Evolutionary conservation across 1,140 invertebrate species (phyloP).

Genomic region (Drosophila fuyamai): DNA sequence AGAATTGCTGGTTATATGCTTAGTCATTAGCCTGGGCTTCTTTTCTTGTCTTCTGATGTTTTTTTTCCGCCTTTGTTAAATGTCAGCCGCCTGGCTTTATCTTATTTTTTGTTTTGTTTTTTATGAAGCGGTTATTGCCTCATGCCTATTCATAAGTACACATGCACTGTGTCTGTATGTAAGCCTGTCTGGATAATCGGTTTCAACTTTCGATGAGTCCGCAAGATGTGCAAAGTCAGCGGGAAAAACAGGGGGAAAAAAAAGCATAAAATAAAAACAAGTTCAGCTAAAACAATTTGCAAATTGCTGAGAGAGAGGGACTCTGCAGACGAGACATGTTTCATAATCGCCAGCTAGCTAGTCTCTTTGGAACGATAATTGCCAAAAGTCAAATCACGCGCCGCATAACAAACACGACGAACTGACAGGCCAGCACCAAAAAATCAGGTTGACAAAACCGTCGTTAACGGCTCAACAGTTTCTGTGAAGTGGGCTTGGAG

Average conservation of each 20-base stretch:
- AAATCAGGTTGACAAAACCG: conserved; percentile 46
- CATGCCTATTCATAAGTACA: conserved; percentile 7
- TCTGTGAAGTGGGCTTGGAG: conserved; percentile 3
- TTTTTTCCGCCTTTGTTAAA: conserved; percentile 6
- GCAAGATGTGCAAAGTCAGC: conserved; percentile 32
- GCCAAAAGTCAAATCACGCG: conserved; percentile 52
- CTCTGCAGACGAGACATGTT: conserved; percentile 42
- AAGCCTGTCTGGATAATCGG: conserved; percentile 27
- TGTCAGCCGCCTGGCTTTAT: conserved; percentile 8
- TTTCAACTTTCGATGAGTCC: conserved; percentile 48
- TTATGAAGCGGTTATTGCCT: conserved; percentile 19
- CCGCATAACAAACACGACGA: conserved; percentile 18
- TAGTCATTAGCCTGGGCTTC: conserved; percentile 15
- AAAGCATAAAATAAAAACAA: conserved; percentile 32
- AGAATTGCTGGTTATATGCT: conserved; percentile 34
- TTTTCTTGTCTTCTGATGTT: neutral
- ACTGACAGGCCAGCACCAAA: conserved; percentile 14
- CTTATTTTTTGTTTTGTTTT: neutral
- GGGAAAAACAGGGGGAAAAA: neutral
- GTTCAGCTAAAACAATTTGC: conserved; percentile 48
- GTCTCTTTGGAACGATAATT: conserved; percentile 39
- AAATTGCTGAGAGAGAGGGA: conserved; percentile 23
- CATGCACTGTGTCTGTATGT: neutral
- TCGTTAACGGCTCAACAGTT: conserved; percentile 25
- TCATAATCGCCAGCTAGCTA: conserved; percentile 27